Conservation (phyloP, 2,113 vertebrate species). For the Xyliphius kryptos region DNA sequence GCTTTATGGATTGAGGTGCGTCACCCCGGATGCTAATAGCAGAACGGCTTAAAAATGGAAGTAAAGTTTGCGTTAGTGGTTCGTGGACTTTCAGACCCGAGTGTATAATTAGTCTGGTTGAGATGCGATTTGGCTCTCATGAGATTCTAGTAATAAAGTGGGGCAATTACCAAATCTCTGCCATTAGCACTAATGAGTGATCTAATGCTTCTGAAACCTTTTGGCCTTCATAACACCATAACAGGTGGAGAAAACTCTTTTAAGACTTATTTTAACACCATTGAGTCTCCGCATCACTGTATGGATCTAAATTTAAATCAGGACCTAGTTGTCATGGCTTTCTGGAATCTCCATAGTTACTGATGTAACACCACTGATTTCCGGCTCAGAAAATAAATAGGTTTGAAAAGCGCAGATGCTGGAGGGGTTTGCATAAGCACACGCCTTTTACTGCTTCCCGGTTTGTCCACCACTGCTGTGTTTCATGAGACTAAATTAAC, state of each 20-base stretch:
- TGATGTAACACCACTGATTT: slow-evolving; percentile 1
- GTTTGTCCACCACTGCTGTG: background rate
- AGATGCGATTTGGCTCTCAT: background rate
- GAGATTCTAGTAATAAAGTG: background rate
- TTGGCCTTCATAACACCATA: background rate
- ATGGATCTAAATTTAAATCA: background rate
- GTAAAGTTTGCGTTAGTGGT: background rate
- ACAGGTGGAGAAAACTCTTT: slow-evolving; percentile 2
- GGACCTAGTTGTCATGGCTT: slow-evolving; percentile 7
- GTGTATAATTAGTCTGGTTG: background rate
- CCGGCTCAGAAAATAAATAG: slow-evolving; percentile 9
- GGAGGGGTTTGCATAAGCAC: background rate
- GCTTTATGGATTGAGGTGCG: no score
- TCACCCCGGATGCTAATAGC: no score
- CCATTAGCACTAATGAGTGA: background rate
- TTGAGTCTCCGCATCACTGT: background rate
- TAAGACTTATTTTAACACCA: slow-evolving; percentile 5
- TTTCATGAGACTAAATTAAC: background rate
- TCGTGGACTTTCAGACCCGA: background rate
- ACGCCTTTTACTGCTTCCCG: background rate
- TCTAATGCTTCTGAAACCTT: background rate
- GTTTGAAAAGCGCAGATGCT: background rate
- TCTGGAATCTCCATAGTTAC: slow-evolving; percentile 20
- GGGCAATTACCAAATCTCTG: background rate
- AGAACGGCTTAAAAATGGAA: no score